These are phyloP conservation scores for Trinectes maculatus DNA, from an alignment of 2,113 vertebrate species.

Conservation along the genomic window DNA sequence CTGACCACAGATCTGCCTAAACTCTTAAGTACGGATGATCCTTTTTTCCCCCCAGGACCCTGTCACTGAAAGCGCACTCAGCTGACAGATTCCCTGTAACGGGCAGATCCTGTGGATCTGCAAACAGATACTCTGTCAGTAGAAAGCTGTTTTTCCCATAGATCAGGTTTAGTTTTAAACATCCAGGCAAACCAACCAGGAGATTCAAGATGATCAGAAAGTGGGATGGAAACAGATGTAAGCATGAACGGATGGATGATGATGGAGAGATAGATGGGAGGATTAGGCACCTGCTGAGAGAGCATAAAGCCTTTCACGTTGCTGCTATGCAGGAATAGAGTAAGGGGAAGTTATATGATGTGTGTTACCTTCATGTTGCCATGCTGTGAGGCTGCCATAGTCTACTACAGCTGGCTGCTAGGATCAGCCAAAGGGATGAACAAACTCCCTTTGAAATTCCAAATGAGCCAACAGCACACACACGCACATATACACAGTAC, in stretches of 20 bases:
- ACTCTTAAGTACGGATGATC: conserved; percentile 60
- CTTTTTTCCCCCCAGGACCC: conserved; percentile 31
- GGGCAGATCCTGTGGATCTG: conserved; percentile 64
- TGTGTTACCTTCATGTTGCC: conserved; percentile 51
- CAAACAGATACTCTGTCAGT: conserved; percentile 59
- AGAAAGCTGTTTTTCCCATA: conserved; percentile 62
- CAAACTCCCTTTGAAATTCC: conserved; percentile 65
- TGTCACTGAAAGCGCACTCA: conserved; percentile 54
- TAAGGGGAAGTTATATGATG: conserved; percentile 39
- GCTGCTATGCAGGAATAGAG: conserved; percentile 42
- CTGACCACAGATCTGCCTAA: conserved; percentile 44
- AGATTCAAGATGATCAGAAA: conserved; percentile 38
- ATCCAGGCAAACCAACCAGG: conserved; percentile 25
- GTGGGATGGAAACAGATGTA: conserved; percentile 10
- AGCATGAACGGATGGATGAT: conserved; percentile 9
- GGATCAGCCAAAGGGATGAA: conserved; percentile 66
- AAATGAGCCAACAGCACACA: conserved; percentile 51
- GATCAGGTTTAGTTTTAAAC: conserved; percentile 63
- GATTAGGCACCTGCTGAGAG: conserved; percentile 49
- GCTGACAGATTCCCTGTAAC: conserved; percentile 66
- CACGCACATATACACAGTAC: conserved; percentile 7
- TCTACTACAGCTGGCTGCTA: conserved; percentile 62
- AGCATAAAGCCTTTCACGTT: conserved; percentile 60
- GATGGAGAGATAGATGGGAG: conserved; percentile 34
- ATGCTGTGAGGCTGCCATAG: conserved; percentile 53